Evolutionary conservation across 2,113 vertebrate genomes (phyloP), one percentile per base, ranked within the genome.

Genomic region (Ovibos moschatus): DNA sequence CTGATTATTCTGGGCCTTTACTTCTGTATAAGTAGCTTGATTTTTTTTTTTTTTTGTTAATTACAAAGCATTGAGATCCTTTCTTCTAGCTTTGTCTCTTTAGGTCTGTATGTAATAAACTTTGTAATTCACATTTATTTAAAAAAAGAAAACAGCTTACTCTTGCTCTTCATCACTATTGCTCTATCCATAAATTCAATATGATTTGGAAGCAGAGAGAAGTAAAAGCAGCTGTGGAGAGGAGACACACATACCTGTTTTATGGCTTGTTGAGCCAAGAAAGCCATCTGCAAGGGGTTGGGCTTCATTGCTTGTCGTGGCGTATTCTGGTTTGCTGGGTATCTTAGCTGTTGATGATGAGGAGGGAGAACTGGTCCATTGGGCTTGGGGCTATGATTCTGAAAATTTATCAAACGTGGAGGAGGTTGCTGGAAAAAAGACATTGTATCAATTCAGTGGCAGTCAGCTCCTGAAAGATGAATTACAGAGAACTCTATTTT

Each of bases 371-470:
- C 94, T 55, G 99, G 98, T 71, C 98, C 99, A 94, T 99, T 99
- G 76, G 99, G 94, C 83, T 99, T 99, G 33, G 99, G 87, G 90
- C 71, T 99, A n/a, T 99, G 98, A 97, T 98, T 99, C 92, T 99
- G 99, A 95, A 99, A 99, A 97, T 99, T 99, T 98, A 99, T 99
- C 97, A 99, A 98, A 83, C 99, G 99, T 0, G 99, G 99, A 97
- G 99, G 99, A 51, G 98, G 98, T 97, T 99, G 98, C 94, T 96
- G 89, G 93, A 98, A 98, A 92, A 53, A 96, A 93, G 50, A 53
- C 86, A 36, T 45, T 36, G 93, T 79, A 81, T 15, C 10, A 28
- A 57, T 95, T 64, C 43, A 98, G 55, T 97, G 45, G 74, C 17
- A 91, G 58, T 67, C 15, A 50, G 87, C 91, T 96, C 84, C 12